phyloP scores from a whole-genome alignment of 1,140 invertebrate genomes.

The Caerostris extrusa region DNA sequence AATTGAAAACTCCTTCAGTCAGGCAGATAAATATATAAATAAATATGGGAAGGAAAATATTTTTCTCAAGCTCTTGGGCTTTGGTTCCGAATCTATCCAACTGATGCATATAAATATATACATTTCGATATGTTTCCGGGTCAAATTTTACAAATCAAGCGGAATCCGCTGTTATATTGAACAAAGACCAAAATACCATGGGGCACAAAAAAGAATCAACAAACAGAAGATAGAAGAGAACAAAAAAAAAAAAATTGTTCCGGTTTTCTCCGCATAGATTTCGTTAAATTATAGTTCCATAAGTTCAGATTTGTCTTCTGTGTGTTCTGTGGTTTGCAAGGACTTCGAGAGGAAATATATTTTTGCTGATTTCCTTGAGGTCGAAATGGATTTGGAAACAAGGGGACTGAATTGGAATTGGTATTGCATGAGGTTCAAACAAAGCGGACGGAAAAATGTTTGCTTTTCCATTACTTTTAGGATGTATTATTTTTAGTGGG shows the following conservation, averaged over 20 bases:
- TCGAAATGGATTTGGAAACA: neutral
- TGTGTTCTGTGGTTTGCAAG: conserved; percentile 30
- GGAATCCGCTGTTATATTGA: conserved; percentile 27
- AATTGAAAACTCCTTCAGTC: conserved; percentile 43
- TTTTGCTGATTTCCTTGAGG: neutral
- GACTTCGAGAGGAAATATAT: conserved; percentile 13
- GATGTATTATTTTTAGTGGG: too few relatives aligned
- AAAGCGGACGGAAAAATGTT: neutral
- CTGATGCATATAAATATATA: neutral
- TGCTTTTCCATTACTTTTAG: neutral
- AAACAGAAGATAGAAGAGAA: neutral
- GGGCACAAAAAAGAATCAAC: conserved; percentile 23
- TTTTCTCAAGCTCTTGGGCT: neutral
- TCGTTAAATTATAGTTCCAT: conserved; percentile 33
- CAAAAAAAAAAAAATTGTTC: neutral
- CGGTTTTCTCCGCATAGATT: neutral
- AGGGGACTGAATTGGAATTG: neutral
- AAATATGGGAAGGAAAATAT: neutral
- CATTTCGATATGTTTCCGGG: conserved; percentile 3
- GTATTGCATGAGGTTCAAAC: neutral
- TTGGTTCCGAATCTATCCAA: too few relatives aligned
- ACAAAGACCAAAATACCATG: conserved; percentile 16
- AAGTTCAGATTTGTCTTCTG: conserved; percentile 5
- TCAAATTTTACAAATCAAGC: conserved; percentile 43
- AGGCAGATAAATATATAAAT: conserved; percentile 19